These are phyloP conservation scores for Drosophila prosaltans DNA, from an alignment of 1,140 invertebrate genomes.

Conservation along the genomic window DNA sequence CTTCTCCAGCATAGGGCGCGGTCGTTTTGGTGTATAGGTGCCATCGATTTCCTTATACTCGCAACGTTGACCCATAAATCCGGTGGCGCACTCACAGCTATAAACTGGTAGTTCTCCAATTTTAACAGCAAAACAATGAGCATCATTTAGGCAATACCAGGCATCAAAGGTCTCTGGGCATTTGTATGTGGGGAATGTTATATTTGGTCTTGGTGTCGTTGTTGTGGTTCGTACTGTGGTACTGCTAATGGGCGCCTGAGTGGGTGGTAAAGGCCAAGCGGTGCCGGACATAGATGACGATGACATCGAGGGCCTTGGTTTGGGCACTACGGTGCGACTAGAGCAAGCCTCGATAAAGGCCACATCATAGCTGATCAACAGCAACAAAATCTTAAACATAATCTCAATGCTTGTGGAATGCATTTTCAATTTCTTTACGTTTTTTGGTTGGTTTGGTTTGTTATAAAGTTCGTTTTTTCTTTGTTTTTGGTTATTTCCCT, in stretches of 20 bases:
- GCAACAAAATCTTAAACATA: slow-evolving; percentile 33
- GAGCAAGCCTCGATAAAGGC: slow-evolving; percentile 89
- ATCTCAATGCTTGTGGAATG: slow-evolving; percentile 46
- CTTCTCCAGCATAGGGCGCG: slow-evolving; percentile 94
- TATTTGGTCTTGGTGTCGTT: slow-evolving; percentile 91
- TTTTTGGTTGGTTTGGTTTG: slow-evolving; percentile 10
- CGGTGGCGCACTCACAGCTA: slow-evolving; percentile 96
- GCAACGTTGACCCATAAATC: slow-evolving; percentile 95
- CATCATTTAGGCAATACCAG: slow-evolving; percentile 97
- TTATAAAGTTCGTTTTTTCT: slow-evolving; percentile 7
- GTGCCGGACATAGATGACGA: slow-evolving; percentile 66
- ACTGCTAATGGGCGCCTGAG: slow-evolving; percentile 46
- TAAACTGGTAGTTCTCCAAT: slow-evolving; percentile 95
- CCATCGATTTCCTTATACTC: slow-evolving; percentile 97
- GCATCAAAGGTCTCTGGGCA: slow-evolving; percentile 95
- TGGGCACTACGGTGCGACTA: slow-evolving; percentile 90
- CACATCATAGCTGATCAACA: slow-evolving; percentile 49
- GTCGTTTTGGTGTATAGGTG: slow-evolving; percentile 91
- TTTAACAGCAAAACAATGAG: slow-evolving; percentile 96
- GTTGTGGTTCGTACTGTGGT: slow-evolving; percentile 84
- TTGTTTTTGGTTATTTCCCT: slow-evolving; percentile 44
- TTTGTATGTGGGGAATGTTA: slow-evolving; percentile 96
- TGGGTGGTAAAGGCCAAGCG: slow-evolving; percentile 81
- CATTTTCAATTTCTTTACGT: slow-evolving; percentile 21
- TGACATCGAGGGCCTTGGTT: slow-evolving; percentile 86